phyloP scores from a whole-genome alignment of 2,113 vertebrate genomes.

The Gavia stellata region DNA sequence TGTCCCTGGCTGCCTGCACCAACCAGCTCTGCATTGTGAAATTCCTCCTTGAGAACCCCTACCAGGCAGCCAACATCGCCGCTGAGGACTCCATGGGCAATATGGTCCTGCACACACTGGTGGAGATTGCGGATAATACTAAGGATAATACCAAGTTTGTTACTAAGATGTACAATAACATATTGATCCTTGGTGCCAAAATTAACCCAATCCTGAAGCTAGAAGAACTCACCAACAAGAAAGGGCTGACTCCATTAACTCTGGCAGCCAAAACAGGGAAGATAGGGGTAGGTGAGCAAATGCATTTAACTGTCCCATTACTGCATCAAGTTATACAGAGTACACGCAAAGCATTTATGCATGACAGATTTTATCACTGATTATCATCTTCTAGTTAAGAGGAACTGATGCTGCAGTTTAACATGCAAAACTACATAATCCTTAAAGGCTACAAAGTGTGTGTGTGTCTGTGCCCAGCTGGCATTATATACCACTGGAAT shows the following conservation, averaged over 20 bases:
- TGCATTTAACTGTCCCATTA: not conserved
- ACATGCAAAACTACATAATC: not conserved
- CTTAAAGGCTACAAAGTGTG: not conserved
- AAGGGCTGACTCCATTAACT: slow-evolving; percentile 84
- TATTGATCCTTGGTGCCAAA: slow-evolving; percentile 78
- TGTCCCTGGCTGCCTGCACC: slow-evolving; percentile 93
- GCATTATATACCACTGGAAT: not conserved
- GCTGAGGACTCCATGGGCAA: slow-evolving; percentile 86
- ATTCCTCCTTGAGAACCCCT: slow-evolving; percentile 84
- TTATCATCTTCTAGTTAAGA: not conserved
- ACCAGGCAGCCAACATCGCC: slow-evolving; percentile 70
- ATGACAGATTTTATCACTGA: not conserved
- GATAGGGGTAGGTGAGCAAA: slow-evolving; percentile 75
- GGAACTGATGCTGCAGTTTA: not conserved
- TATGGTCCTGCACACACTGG: slow-evolving; percentile 87
- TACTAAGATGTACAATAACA: slow-evolving; percentile 87
- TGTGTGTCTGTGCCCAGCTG: not conserved
- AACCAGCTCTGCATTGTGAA: slow-evolving; percentile 90
- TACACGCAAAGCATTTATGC: not conserved
- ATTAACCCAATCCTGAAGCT: slow-evolving; percentile 80
- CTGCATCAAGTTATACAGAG: not conserved
- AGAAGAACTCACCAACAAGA: slow-evolving; percentile 84
- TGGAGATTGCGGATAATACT: slow-evolving; percentile 87
- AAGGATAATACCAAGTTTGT: slow-evolving; percentile 89
- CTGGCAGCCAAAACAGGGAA: slow-evolving; percentile 91